Evolutionary conservation across 2,888 invertebrate species (phyloP).

Genomic region (Drosophila infuscata): DNA sequence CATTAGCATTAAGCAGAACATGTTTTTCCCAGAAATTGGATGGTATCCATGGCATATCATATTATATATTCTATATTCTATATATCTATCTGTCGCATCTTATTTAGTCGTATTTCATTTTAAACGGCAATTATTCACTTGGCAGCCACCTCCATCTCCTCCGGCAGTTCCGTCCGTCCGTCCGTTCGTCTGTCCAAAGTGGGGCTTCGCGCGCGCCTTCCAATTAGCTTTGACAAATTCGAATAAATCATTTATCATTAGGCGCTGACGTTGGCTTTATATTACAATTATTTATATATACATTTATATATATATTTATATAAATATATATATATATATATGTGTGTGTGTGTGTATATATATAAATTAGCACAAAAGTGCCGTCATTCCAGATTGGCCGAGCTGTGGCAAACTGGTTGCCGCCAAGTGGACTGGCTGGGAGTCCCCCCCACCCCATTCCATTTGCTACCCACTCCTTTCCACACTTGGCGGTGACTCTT

Average conservation of each 20-base stretch:
- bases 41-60: slow-evolving; percentile 1
- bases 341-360: background rate
- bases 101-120: slow-evolving; percentile 9
- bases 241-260: slow-evolving; percentile 70
- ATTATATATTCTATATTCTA: background rate
- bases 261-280: slow-evolving; percentile 45
- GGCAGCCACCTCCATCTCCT: background rate
- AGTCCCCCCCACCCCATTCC: background rate
- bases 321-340: background rate
- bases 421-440: slow-evolving; percentile 55
- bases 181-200: background rate
- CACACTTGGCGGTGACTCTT: background rate
- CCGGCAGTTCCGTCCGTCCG: background rate
- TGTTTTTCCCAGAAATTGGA: slow-evolving; percentile 27
- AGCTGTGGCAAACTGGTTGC: slow-evolving; percentile 61
- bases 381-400: slow-evolving; percentile 39
- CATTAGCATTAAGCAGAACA: slow-evolving; percentile 37
- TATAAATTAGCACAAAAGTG: slow-evolving; percentile 63
- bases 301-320: background rate
- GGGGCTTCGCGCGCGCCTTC: slow-evolving; percentile 58
- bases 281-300: background rate
- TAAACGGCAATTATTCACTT: slow-evolving; percentile 38
- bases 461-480: background rate
- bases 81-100: slow-evolving; percentile 4
- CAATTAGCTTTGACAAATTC: slow-evolving; percentile 65